A percentile compares a stretch with the other conserved stretches of the same genome.
phyloP scores from a whole-genome alignment of 2,797 vertebrate genomes.

The Molossus alvarezi region DNA sequence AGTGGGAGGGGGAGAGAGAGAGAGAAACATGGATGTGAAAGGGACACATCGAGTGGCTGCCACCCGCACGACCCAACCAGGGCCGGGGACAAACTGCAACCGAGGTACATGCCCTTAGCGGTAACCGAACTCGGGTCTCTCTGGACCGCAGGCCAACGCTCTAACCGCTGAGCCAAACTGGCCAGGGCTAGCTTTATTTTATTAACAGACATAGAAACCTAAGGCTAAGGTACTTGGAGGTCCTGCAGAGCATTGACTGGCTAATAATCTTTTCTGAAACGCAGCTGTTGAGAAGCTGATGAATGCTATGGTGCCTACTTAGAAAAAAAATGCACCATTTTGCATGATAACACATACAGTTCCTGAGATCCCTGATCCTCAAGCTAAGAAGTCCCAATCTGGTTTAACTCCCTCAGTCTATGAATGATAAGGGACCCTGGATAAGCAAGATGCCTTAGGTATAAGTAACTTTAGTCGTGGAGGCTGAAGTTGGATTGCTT shows the following conservation, averaged over 20 bases:
- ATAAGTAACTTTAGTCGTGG: not conserved
- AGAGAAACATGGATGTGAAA: too few relatives aligned
- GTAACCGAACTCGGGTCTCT: too few relatives aligned
- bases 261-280: conserved; percentile 19
- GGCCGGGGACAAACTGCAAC: too few relatives aligned
- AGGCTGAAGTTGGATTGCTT: conserved; percentile 29
- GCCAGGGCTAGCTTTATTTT: not conserved
- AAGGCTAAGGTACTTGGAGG: not conserved
- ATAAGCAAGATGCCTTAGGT: not conserved
- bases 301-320: not conserved
- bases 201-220: not conserved
- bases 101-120: too few relatives aligned
- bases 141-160: too few relatives aligned
- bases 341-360: not conserved
- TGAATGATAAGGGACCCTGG: not conserved
- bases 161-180: too few relatives aligned
- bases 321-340: not conserved
- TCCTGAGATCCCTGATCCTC: not conserved
- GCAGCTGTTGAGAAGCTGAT: not conserved
- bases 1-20: too few relatives aligned
- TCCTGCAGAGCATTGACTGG: not conserved
- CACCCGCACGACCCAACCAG: too few relatives aligned
- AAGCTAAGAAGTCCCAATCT: not conserved
- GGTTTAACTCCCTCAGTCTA: conserved; percentile 9
- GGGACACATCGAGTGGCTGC: too few relatives aligned